phyloP scores from a whole-genome alignment of 2,888 invertebrate species.

The Automeris io region DNA sequence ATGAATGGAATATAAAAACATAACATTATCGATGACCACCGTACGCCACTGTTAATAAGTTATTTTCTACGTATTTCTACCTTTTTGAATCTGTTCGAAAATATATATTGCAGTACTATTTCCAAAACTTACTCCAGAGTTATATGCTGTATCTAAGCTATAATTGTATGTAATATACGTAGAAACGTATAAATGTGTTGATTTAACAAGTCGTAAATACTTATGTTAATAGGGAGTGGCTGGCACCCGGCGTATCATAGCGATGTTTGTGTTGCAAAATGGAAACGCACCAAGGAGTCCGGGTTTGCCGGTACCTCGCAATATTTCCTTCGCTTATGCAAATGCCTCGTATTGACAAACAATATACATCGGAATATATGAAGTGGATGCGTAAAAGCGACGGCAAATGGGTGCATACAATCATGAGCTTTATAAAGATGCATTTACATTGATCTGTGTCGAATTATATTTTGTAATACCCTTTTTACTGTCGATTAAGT shows the following conservation, averaged over 20 bases:
- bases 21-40: no score
- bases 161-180: neutral
- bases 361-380: slow-evolving; percentile 61
- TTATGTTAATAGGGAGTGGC: slow-evolving; percentile 60
- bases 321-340: slow-evolving; percentile 63
- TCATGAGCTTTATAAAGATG: slow-evolving; percentile 9
- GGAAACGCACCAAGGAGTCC: slow-evolving; percentile 44
- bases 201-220: slow-evolving; percentile 62
- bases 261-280: slow-evolving; percentile 65
- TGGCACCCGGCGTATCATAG: slow-evolving; percentile 33
- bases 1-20: no score
- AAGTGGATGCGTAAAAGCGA: slow-evolving; percentile 56
- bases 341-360: slow-evolving; percentile 58
- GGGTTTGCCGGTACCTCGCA: slow-evolving; percentile 38
- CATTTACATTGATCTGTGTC: neutral
- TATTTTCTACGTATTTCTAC: no score
- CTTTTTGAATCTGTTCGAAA: no score
- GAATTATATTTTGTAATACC: no score
- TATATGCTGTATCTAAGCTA: neutral
- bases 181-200: slow-evolving; percentile 39
- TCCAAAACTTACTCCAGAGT: no score
- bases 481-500: no score
- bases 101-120: no score
- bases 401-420: slow-evolving; percentile 36
- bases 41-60: no score